Evolutionary conservation across 2,113 vertebrate species (phyloP).

Genomic region (Anolis sagrei): DNA sequence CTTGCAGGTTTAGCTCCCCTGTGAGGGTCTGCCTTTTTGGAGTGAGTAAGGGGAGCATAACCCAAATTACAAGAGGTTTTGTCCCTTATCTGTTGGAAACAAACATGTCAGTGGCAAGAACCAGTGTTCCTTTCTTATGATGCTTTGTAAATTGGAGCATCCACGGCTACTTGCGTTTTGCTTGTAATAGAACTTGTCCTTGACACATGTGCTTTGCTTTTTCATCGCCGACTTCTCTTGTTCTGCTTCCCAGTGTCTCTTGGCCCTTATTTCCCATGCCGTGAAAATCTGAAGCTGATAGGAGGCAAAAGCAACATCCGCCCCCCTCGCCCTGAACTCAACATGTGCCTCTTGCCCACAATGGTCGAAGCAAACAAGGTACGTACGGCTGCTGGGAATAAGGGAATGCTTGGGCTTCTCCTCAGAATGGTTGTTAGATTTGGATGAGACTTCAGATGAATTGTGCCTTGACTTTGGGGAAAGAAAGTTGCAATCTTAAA

Average conservation of each 20-base stretch:
- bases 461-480: neutral
- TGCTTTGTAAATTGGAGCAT: too few relatives aligned
- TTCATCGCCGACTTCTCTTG: constrained; percentile 72
- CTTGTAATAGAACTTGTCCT: too few relatives aligned
- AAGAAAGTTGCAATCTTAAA: neutral
- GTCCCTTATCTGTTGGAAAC: too few relatives aligned
- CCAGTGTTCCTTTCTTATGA: too few relatives aligned
- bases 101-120: too few relatives aligned
- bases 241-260: constrained; percentile 90
- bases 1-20: too few relatives aligned
- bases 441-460: neutral
- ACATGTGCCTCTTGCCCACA: constrained; percentile 99
- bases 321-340: constrained; percentile 95
- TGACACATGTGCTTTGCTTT: constrained; percentile 60
- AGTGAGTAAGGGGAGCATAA: too few relatives aligned
- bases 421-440: neutral
- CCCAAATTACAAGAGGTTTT: too few relatives aligned
- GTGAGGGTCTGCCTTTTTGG: too few relatives aligned
- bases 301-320: constrained; percentile 99
- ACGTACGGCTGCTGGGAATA: constrained; percentile 32
- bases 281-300: constrained; percentile 99
- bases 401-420: neutral
- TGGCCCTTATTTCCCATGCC: constrained; percentile 98
- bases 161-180: neutral
- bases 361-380: constrained; percentile 99